A percentile compares a stretch with the other conserved stretches of the same genome.
phyloP scores from a whole-genome alignment of 2,113 vertebrate genomes.

The Alouatta palliata region DNA sequence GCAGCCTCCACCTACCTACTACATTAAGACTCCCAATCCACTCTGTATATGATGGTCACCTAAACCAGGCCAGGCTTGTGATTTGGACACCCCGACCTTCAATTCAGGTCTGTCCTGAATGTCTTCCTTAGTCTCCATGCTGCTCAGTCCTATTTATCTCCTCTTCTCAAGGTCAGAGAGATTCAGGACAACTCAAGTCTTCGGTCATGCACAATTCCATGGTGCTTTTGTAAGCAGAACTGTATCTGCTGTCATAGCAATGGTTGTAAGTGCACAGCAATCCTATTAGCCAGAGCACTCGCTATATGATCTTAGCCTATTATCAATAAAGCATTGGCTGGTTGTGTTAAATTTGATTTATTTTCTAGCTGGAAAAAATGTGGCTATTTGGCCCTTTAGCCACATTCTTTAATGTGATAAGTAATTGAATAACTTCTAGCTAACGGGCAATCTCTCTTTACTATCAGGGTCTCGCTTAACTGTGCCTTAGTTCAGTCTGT shows the following conservation, averaged over 20 bases:
- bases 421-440: background rate
- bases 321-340: background rate
- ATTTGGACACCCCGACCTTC: background rate
- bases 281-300: background rate
- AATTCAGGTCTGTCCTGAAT: background rate
- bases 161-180: slow-evolving; percentile 2
- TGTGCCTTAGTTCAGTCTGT: background rate
- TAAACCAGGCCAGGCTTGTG: background rate
- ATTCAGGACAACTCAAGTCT: background rate
- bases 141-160: slow-evolving; percentile 18
- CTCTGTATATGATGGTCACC: background rate
- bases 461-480: background rate
- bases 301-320: background rate
- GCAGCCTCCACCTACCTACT: background rate
- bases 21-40: background rate
- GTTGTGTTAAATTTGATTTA: background rate
- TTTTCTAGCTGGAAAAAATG: background rate
- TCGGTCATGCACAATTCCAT: background rate
- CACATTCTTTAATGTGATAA: background rate
- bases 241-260: background rate
- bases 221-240: background rate
- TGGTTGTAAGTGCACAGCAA: background rate
- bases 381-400: background rate
- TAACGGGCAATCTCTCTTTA: background rate
- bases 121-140: background rate